These are phyloP conservation scores for Heterodera schachtii DNA, from an alignment of 1,140 invertebrate species.

Conservation along the genomic window DNA sequence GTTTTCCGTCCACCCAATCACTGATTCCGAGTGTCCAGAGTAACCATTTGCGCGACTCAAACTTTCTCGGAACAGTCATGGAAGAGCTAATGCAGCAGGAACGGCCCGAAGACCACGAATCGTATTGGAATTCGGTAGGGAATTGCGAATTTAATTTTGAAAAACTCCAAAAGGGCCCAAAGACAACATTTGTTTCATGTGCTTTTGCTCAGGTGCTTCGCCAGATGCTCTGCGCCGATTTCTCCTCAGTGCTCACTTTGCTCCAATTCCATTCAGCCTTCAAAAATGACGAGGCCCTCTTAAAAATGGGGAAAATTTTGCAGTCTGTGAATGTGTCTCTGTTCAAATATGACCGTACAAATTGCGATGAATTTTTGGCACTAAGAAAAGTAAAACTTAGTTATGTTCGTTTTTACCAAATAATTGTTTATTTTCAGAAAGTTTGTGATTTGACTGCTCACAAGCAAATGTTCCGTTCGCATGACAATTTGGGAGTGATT, in stretches of 20 bases:
- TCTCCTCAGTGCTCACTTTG: slow-evolving; percentile 21
- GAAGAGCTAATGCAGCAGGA: slow-evolving; percentile 28
- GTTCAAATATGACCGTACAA: slow-evolving; percentile 19
- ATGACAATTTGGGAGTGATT: slow-evolving; percentile 32
- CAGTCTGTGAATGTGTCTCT: slow-evolving; percentile 16
- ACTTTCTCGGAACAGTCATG: slow-evolving; percentile 26
- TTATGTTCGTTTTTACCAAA: background rate
- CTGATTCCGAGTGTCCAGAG: slow-evolving; percentile 16
- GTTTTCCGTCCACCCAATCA: slow-evolving; percentile 26
- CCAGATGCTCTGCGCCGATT: slow-evolving; percentile 26
- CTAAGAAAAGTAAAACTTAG: background rate
- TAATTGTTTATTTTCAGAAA: slow-evolving; percentile 8
- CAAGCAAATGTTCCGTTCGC: slow-evolving; percentile 2
- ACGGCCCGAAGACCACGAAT: slow-evolving; percentile 18
- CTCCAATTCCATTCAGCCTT: slow-evolving; percentile 29
- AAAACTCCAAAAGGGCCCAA: background rate
- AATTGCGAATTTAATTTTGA: background rate
- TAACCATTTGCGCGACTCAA: background rate
- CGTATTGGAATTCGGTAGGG: slow-evolving; percentile 30
- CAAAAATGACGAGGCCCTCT: slow-evolving; percentile 21
- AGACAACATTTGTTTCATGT: background rate
- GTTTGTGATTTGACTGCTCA: slow-evolving; percentile 14
- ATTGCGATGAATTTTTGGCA: slow-evolving; percentile 25
- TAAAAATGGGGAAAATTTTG: slow-evolving; percentile 22
- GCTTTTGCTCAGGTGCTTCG: slow-evolving; percentile 4